Conservation (phyloP, 2,888 invertebrate species). For the Macaria notata region DNA sequence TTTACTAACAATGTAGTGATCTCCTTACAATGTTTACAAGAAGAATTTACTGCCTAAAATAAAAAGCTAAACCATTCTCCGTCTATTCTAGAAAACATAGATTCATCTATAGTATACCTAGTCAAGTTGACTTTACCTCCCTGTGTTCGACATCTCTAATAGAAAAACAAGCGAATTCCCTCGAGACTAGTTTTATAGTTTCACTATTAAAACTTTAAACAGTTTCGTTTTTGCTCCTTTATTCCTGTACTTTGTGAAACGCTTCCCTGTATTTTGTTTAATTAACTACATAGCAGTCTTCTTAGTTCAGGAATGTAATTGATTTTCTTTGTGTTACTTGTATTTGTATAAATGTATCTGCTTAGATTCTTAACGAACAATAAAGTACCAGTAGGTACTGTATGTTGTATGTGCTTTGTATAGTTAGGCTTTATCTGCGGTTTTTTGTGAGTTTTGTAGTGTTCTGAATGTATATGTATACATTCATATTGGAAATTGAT, state of each 20-base stretch:
- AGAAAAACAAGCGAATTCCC: slow-evolving; percentile 32
- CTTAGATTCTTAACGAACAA: no score
- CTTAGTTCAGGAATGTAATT: no score
- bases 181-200: slow-evolving; percentile 22
- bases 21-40: slow-evolving; percentile 44
- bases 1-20: no score
- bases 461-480: no score
- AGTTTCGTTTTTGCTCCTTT: slow-evolving; percentile 16
- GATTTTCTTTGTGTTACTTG: no score
- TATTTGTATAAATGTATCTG: no score
- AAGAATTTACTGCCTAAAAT: slow-evolving; percentile 50
- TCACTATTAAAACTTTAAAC: slow-evolving; percentile 24
- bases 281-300: no score
- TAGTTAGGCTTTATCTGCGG: no score
- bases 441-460: no score
- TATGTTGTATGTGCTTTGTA: no score
- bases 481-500: no score
- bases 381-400: no score
- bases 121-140: slow-evolving; percentile 46
- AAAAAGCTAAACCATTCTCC: slow-evolving; percentile 55
- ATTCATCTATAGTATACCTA: slow-evolving; percentile 46
- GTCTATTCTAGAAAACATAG: slow-evolving; percentile 52
- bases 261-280: neutral
- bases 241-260: slow-evolving; percentile 1
- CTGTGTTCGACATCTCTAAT: slow-evolving; percentile 38